Percentiles rank a stretch among this genome's conserved stretches.
Conservation (phyloP, 2,113 vertebrate genomes). For the Sturnus vulgaris region DNA sequence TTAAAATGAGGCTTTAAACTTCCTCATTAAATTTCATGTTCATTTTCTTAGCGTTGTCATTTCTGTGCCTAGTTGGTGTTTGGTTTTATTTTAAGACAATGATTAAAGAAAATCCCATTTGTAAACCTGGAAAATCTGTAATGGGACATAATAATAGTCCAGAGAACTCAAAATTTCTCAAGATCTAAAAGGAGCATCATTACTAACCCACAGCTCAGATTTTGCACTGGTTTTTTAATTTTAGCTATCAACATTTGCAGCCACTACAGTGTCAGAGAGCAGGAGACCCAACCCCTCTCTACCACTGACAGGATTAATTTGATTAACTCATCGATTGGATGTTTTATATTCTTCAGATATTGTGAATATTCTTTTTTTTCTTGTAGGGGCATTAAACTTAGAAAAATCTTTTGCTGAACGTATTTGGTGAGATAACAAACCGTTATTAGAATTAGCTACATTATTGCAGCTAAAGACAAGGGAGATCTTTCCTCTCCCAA, state of each 20-base stretch:
- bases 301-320: neutral
- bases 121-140: neutral
- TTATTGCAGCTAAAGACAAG: slow-evolving; percentile 41
- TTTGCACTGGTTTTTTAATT: neutral
- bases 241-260: neutral
- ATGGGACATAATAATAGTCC: neutral
- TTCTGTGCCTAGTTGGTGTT: neutral
- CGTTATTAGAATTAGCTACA: neutral
- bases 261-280: neutral
- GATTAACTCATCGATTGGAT: neutral
- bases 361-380: neutral
- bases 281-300: neutral
- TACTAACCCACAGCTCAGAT: neutral
- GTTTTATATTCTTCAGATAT: neutral
- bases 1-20: neutral
- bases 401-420: neutral
- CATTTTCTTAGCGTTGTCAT: neutral
- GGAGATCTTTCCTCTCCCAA: neutral
- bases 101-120: neutral
- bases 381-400: neutral
- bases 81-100: neutral
- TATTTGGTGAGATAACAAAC: neutral
- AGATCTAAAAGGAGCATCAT: neutral
- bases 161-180: neutral
- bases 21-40: neutral